Percentiles rank a stretch among this genome's conserved stretches.
Conservation (phyloP, 2,113 vertebrate genomes). For the Australoheros scitulus region DNA sequence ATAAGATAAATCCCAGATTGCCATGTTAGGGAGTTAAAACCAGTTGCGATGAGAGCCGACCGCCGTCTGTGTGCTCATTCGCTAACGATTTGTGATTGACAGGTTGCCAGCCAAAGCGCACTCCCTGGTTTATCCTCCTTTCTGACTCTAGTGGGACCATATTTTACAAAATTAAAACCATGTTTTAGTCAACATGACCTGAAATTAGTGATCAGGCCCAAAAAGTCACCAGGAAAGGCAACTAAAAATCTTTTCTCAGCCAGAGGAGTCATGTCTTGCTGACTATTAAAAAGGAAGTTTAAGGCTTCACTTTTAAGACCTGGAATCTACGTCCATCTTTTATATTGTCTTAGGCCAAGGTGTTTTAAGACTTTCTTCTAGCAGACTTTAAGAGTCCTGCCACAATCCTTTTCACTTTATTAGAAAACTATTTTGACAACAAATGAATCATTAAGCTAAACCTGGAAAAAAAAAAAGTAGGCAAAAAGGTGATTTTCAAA, state of each 20-base stretch:
- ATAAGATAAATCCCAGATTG: neutral
- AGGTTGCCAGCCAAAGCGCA: neutral
- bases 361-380: neutral
- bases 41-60: neutral
- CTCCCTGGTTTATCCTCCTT: neutral
- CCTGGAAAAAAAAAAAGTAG: neutral
- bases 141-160: neutral
- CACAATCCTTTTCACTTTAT: neutral
- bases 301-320: neutral
- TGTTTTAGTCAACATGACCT: neutral
- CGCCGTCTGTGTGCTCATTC: neutral
- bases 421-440: neutral
- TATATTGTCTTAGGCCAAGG: neutral
- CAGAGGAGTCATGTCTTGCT: neutral
- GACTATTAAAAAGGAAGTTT: neutral
- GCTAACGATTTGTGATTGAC: neutral
- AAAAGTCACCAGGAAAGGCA: neutral
- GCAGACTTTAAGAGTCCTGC: neutral
- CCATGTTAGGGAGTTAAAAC: neutral
- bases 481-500: neutral
- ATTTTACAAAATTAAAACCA: slow-evolving; percentile 3
- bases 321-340: neutral
- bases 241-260: neutral
- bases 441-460: neutral
- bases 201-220: neutral